These are phyloP conservation scores for Phytoseiulus persimilis DNA, from an alignment of 2,888 invertebrate species.

Conservation along the genomic window DNA sequence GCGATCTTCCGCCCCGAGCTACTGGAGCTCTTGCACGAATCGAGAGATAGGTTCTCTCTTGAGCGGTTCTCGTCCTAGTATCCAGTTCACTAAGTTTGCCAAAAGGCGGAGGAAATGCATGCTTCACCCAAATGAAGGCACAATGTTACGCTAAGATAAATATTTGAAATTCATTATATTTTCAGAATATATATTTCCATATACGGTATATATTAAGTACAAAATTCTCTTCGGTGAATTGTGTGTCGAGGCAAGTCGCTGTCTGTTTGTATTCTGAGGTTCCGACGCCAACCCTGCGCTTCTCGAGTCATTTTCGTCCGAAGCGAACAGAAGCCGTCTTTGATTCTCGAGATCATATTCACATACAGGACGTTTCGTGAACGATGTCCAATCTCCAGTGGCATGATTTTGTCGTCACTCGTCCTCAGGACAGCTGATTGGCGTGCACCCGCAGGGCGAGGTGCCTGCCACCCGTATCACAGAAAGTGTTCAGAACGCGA, in stretches of 20 bases:
- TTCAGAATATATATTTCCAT: background rate
- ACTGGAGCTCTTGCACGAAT: too few species aligned
- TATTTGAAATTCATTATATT: background rate
- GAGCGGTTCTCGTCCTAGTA: too few species aligned
- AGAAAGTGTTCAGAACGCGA: background rate
- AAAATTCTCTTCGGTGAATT: constrained; percentile 8
- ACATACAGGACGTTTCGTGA: background rate
- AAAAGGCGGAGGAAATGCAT: background rate
- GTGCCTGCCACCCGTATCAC: background rate
- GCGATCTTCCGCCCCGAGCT: background rate
- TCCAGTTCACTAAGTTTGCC: too few species aligned
- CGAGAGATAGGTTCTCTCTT: too few species aligned
- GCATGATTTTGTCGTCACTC: background rate
- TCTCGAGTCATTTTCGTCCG: background rate
- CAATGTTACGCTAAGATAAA: background rate
- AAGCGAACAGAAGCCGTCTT: background rate
- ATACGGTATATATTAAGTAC: constrained; percentile 25
- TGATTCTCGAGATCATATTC: background rate
- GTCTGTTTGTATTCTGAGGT: background rate
- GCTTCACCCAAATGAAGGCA: background rate
- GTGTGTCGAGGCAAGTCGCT: background rate
- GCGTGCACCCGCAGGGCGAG: background rate
- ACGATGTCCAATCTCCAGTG: background rate
- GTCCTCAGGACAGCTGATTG: background rate
- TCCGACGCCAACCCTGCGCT: background rate